Evolutionary conservation across 2,797 vertebrate species (phyloP), one percentile per base, ranked within the genome.

Genomic region (Adelosebastes latens): DNA sequence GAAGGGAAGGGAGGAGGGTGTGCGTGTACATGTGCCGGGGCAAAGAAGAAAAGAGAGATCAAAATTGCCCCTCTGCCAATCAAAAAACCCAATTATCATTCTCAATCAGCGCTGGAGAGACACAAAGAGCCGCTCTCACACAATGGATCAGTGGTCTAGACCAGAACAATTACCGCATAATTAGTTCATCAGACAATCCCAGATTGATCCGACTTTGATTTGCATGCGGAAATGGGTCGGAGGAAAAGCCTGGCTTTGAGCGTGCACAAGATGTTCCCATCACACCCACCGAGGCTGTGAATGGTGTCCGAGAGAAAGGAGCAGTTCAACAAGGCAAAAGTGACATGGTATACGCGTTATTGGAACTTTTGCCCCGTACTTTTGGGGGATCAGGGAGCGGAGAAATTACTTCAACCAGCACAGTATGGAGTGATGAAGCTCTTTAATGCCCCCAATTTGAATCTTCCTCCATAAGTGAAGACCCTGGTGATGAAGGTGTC

Each of bases 1-100:
- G 61, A 56, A 56, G 66, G 42, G 36, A 39, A 39, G 0, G 12
- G 55, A 42, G 20, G 73, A 49, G 74, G 25, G 75, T 36, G 78
- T 63, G 32, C 3, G 2, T 76, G 70, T 82, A 46, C 70, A 42
- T 81, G 71, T 56, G 68, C 56, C 55, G 86, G 86, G 81, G 73
- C 75, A 82, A 81, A 88, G 79, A 85, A 59, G 73, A 75, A 92
- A 80, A 76, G 73, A 87, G 59, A 83, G 89, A 90, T 88, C 86
- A 90, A 87, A 93, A 92, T 86, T 77, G 84, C 84, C 78, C 77
- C 61, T 67, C 80, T 93, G 93, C 81, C 92, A 94, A 92, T 94
- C 92, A 93, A 90, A 92, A 92, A 92, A 90, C 80, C 80, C 87
- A 95, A 93, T 94, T 93, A 93, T 94, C 86, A 73, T 90, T 62